A percentile compares a stretch with the other conserved stretches of the same genome.
Evolutionary conservation across 1,140 invertebrate genomes (phyloP).

Genomic region (Sycophaga agraensis): DNA sequence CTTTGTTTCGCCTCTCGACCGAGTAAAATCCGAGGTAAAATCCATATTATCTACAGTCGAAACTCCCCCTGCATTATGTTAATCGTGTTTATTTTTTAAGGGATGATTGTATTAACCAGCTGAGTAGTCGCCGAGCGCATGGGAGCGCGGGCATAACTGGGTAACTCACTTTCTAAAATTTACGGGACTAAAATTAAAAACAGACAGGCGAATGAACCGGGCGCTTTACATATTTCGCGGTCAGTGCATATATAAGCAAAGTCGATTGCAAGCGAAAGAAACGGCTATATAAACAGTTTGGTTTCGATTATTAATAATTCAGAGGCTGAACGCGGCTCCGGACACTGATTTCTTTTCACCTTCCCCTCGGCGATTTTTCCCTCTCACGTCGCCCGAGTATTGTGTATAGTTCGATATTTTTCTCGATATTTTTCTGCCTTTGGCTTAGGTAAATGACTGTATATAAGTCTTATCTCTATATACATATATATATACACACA

Average conservation of each 20-base stretch:
- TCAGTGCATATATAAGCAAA: not conserved
- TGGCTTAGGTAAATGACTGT: not conserved
- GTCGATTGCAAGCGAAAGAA: not conserved
- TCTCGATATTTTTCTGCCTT: not conserved
- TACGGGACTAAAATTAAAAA: no score
- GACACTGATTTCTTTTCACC: not conserved
- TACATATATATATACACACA: no score
- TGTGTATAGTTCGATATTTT: not conserved
- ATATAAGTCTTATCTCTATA: not conserved
- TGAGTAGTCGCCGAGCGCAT: no score
- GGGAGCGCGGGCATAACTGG: no score
- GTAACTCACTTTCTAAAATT: no score
- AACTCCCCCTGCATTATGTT: no score
- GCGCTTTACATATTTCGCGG: not conserved
- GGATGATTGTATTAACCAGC: no score
- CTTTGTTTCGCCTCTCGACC: no score
- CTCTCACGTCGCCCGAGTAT: not conserved
- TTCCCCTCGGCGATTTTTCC: not conserved
- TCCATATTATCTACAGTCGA: no score
- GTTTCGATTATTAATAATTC: constrained; percentile 12
- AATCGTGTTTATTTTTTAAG: no score
- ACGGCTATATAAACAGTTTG: not conserved
- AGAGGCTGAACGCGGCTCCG: no score
- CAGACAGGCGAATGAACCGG: not conserved
- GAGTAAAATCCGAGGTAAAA: no score